Evolutionary conservation across 2,888 invertebrate genomes (phyloP).

Genomic region (Synanthedon formicaeformis): DNA sequence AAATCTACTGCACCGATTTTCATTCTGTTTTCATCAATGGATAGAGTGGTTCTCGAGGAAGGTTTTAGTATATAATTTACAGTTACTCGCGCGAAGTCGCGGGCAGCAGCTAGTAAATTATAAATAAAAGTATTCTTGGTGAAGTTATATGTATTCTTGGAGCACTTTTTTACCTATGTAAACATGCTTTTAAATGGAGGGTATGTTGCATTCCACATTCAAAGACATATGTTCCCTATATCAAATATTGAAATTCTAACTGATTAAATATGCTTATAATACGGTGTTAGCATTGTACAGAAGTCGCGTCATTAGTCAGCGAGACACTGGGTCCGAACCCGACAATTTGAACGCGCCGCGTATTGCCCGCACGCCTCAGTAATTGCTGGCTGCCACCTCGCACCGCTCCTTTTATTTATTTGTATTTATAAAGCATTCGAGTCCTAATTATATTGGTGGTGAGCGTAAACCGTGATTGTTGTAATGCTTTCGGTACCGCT

Average conservation of each 20-base stretch:
- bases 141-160: too few species aligned
- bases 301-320: slow-evolving; percentile 60
- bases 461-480: slow-evolving; percentile 49
- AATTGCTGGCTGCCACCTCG: slow-evolving; percentile 64
- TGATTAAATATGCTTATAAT: slow-evolving; percentile 51
- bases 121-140: too few species aligned
- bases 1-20: too few species aligned
- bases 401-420: slow-evolving; percentile 61
- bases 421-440: slow-evolving; percentile 61
- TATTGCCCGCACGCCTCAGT: slow-evolving; percentile 35
- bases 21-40: too few species aligned
- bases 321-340: slow-evolving; percentile 45
- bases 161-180: too few species aligned
- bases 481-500: slow-evolving; percentile 37
- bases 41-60: too few species aligned
- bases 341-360: slow-evolving; percentile 49
- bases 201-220: slow-evolving; percentile 7
- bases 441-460: slow-evolving; percentile 53
- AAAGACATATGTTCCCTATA: slow-evolving; percentile 43
- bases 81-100: too few species aligned
- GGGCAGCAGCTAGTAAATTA: too few species aligned
- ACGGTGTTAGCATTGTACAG: slow-evolving; percentile 36
- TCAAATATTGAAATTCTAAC: slow-evolving; percentile 46
- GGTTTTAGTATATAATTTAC: too few species aligned
- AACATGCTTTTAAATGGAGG: not conserved